Base-by-base conservation (phyloP, 1,140 invertebrate genomes). In the Rhopalosiphum maidis region DNA sequence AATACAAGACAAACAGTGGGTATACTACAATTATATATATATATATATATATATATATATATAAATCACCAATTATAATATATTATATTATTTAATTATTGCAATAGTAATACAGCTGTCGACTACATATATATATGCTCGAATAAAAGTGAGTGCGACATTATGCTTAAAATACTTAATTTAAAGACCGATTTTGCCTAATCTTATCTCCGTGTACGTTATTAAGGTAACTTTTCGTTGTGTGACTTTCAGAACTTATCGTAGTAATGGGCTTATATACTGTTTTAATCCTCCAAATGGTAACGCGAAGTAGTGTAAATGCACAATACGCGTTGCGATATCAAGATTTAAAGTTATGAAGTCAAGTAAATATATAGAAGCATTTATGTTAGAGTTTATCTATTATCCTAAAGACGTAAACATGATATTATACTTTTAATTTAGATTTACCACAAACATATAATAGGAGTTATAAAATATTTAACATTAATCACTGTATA, bases 251-350 rank as follows among this genome's bases (percentile, higher is more conserved):
- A 18, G 21, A 90, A 90, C 54, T 90, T 68, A 43, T 15, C 54
- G 89, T 30, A 25, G 25, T 90, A 90, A 90, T 90, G 54, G 54
- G 89, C 89, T 89, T 89, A 89, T 55, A 41, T n/a, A 35, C 51
- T 37, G 35, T 54, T 55, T 55, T 89, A 89, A 48, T 51, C 51
- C 48, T 55, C 41, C 48, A 35, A 55, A 89, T 51, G 88, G 48
- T 30, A 35, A 23, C 48, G 35, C 23, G 88, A 89, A 89, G 48
- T 89, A 89, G 88, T 89, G 51, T 41, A 89, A 89, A 89, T 37
- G 35, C 88, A 55, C 35, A 41, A 54, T 54, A 37, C 48, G 21
- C 35, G 87, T 54, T 48, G 35, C 7, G 46, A 89, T 54, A 35
- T 51, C 18, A 89, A 51, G 21, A 54, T 54, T 54, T 89, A 87